Conservation (phyloP, 1,140 invertebrate species). For the Apis florea region DNA sequence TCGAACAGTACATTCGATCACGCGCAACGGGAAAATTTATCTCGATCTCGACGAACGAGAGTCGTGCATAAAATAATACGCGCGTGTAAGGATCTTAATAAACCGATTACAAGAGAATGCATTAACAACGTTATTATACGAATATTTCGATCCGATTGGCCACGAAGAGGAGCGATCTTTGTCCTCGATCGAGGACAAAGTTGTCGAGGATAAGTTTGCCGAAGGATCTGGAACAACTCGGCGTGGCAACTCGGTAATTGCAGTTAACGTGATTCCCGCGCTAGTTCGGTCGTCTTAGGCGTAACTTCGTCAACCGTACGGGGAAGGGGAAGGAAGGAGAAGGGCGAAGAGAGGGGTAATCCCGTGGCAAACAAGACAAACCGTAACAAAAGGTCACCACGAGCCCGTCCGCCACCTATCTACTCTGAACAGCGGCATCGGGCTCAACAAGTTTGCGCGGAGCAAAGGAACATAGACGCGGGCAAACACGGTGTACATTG, state of each 20-base stretch:
- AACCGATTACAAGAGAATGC: background rate
- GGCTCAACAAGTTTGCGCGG: constrained; percentile 38
- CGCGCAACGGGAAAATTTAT: background rate
- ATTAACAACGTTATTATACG: constrained; percentile 6
- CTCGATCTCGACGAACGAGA: too few relatives aligned
- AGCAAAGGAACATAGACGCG: background rate
- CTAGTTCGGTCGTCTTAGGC: constrained; percentile 49
- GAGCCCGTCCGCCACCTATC: background rate
- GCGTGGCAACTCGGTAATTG: constrained; percentile 49
- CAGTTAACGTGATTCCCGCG: constrained; percentile 50
- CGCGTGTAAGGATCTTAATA: background rate
- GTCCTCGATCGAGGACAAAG: background rate
- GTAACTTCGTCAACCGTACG: constrained; percentile 40
- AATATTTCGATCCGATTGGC: constrained; percentile 11
- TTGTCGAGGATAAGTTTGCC: constrained; percentile 35
- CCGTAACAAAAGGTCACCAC: constrained; percentile 26
- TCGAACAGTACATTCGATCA: background rate
- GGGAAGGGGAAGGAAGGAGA: background rate
- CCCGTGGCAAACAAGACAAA: constrained; percentile 56
- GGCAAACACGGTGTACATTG: too few relatives aligned
- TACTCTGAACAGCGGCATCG: background rate
- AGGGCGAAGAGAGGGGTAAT: constrained; percentile 4
- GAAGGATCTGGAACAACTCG: constrained; percentile 34
- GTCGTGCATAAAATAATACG: too few relatives aligned
- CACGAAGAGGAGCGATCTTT: constrained; percentile 6